These are phyloP conservation scores for Lagria hirta DNA, from an alignment of 2,888 invertebrate genomes.

Conservation along the genomic window DNA sequence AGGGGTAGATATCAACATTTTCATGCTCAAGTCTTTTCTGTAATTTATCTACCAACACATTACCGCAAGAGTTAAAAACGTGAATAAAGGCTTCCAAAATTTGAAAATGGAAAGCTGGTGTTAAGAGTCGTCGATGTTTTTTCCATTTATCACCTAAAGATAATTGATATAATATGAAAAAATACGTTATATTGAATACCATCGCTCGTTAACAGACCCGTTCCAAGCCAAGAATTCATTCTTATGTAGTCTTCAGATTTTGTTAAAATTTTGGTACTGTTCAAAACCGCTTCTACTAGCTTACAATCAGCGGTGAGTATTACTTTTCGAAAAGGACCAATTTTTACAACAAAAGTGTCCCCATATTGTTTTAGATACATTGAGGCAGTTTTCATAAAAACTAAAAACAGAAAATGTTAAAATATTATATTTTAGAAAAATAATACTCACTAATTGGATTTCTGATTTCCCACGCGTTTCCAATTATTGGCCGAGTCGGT, in stretches of 20 bases:
- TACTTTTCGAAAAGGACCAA: neutral
- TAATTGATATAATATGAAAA: neutral
- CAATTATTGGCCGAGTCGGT: too few species aligned
- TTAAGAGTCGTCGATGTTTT: conserved; percentile 4
- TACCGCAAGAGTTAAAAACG: conserved; percentile 4
- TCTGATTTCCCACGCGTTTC: too few species aligned
- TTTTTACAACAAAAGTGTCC: neutral
- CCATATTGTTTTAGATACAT: too few species aligned
- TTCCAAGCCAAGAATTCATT: conserved; percentile 2
- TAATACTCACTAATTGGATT: too few species aligned
- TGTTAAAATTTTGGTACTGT: neutral
- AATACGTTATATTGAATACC: conserved; percentile 1
- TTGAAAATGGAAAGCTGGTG: conserved; percentile 9
- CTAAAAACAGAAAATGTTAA: too few species aligned
- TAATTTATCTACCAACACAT: conserved; percentile 3
- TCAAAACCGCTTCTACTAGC: conserved; percentile 6
- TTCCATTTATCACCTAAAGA: conserved; percentile 10
- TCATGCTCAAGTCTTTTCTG: neutral
- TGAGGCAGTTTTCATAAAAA: too few species aligned
- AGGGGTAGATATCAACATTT: conserved; percentile 5
- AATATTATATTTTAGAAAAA: too few species aligned
- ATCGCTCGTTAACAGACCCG: conserved; percentile 3
- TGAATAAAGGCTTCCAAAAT: conserved; percentile 5
- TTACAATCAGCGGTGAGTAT: conserved; percentile 4
- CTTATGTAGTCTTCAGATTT: conserved; percentile 2